Evolutionary conservation across 2,888 invertebrate genomes (phyloP).

Genomic region (Nomada goodeniana): DNA sequence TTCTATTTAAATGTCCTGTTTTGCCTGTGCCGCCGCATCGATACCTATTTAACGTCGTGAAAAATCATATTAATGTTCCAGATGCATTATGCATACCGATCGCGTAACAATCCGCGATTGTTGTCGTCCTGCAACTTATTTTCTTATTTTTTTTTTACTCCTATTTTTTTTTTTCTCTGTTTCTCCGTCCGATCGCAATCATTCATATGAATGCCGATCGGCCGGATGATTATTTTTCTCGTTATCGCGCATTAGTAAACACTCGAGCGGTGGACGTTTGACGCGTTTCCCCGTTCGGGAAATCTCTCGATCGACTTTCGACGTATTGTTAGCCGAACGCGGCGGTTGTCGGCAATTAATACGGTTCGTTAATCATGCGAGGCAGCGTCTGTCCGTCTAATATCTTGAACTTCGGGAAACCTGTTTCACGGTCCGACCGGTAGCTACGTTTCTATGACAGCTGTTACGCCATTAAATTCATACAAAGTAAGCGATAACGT

Average conservation of each 20-base stretch:
- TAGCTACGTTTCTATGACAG: neutral
- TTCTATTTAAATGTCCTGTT: conserved; percentile 67
- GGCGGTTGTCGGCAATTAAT: neutral
- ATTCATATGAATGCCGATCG: neutral
- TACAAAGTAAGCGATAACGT: conserved; percentile 28
- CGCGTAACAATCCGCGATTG: conserved; percentile 24
- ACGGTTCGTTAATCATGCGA: too few species aligned
- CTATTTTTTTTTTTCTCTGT: neutral
- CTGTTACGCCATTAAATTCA: conserved; percentile 1
- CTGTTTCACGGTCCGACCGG: conserved; percentile 11
- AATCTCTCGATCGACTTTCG: neutral
- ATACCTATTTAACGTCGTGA: conserved; percentile 9
- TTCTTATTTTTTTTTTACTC: neutral
- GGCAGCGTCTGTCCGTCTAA: too few species aligned
- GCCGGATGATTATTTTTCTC: conserved; percentile 4
- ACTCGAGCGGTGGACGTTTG: neutral
- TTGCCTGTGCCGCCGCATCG: conserved; percentile 37
- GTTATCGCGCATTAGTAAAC: too few species aligned
- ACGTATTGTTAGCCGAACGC: neutral
- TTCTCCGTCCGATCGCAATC: neutral
- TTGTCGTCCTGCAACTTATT: conserved; percentile 8
- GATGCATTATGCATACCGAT: conserved; percentile 40
- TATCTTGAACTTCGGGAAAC: conserved; percentile 7
- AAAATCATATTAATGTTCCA: conserved; percentile 33
- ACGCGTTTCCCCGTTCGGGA: neutral